A percentile compares a stretch with the other conserved stretches of the same genome.
Conservation (phyloP, 1,140 invertebrate genomes). For the Ctenoplectra terminalis region DNA sequence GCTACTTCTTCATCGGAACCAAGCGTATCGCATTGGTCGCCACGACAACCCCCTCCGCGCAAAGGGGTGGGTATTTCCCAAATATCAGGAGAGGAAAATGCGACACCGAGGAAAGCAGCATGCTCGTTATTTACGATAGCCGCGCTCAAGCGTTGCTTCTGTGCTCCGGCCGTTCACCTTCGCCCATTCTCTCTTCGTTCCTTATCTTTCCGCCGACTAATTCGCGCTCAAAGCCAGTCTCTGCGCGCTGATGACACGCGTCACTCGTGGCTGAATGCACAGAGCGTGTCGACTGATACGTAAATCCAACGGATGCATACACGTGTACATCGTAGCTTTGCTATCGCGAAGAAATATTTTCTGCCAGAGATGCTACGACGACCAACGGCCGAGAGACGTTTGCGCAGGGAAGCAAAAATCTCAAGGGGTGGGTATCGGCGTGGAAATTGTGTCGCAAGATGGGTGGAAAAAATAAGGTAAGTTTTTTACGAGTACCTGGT, state of each 20-base stretch:
- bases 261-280: not conserved
- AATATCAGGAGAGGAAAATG: not conserved
- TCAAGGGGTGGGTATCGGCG: no score
- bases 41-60: not conserved
- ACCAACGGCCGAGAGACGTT: no score
- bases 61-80: not conserved
- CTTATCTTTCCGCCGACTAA: slow-evolving; percentile 21
- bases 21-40: not conserved
- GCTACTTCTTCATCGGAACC: no score
- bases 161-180: not conserved
- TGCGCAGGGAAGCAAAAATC: not conserved
- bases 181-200: not conserved
- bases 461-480: no score
- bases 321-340: not conserved
- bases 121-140: not conserved
- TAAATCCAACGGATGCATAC: not conserved
- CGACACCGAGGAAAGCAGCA: not conserved
- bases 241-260: not conserved
- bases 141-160: not conserved
- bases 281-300: not conserved
- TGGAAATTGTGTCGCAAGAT: not conserved
- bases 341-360: not conserved
- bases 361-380: not conserved
- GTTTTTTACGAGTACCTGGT: not conserved
- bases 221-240: slow-evolving; percentile 3